Percentiles rank a stretch among this genome's conserved stretches.
phyloP scores from a whole-genome alignment of 2,113 vertebrate genomes.

The Brevimyrus niger region DNA sequence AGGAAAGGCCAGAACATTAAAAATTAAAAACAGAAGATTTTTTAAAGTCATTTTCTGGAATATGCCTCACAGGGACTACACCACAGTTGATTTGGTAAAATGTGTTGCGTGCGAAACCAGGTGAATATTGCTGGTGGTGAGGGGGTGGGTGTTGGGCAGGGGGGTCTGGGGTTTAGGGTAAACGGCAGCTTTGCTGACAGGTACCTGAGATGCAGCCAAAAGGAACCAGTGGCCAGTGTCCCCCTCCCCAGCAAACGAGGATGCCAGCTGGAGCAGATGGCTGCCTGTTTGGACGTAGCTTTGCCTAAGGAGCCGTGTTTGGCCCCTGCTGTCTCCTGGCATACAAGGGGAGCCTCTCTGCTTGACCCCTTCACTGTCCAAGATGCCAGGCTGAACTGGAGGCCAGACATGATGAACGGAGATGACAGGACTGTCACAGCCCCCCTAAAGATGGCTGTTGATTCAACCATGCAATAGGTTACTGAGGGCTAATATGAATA shows the following conservation, averaged over 20 bases:
- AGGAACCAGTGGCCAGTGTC: not conserved
- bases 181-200: not conserved
- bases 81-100: not conserved
- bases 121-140: not conserved
- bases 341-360: not conserved
- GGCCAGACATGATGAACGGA: not conserved
- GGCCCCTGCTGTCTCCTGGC: not conserved
- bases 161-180: not conserved
- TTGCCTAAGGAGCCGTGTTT: not conserved
- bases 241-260: not conserved
- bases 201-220: not conserved
- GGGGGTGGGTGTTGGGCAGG: not conserved
- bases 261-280: constrained; percentile 7
- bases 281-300: not conserved
- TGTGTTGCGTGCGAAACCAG: not conserved
- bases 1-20: not conserved
- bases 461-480: not conserved
- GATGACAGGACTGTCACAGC: not conserved
- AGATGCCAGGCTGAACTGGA: not conserved
- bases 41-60: not conserved
- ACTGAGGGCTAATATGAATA: not conserved
- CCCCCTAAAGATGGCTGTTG: not conserved
- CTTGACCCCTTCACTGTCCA: not conserved
- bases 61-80: not conserved
- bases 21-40: not conserved